Conservation (phyloP, 2,888 invertebrate genomes). For the Theretra japonica region DNA sequence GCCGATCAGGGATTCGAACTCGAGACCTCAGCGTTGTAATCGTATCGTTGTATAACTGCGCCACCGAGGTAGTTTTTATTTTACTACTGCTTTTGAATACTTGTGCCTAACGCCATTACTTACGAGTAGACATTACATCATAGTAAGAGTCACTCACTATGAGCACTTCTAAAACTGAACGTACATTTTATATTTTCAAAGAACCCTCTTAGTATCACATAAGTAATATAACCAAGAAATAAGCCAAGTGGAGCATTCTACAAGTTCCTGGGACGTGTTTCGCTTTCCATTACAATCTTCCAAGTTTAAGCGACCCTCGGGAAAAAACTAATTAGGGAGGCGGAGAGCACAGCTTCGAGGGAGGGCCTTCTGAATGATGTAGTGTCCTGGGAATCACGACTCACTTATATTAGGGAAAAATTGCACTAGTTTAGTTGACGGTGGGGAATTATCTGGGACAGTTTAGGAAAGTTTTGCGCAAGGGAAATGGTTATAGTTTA, state of each 20-base stretch:
- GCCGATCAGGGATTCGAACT: too few relatives aligned
- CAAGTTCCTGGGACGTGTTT: slow-evolving; percentile 12
- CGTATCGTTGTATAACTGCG: too few relatives aligned
- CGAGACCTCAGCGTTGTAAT: too few relatives aligned
- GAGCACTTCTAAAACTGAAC: too few relatives aligned
- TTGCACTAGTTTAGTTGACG: not conserved
- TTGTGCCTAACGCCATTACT: too few relatives aligned
- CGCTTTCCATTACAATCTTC: slow-evolving; percentile 8
- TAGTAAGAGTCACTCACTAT: too few relatives aligned
- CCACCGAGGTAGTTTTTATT: too few relatives aligned
- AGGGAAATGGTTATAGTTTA: too few relatives aligned
- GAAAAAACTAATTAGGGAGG: slow-evolving; percentile 24
- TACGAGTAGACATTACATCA: too few relatives aligned
- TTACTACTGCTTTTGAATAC: too few relatives aligned
- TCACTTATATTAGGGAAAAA: slow-evolving; percentile 17
- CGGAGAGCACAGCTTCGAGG: not conserved
- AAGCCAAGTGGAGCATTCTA: not conserved
- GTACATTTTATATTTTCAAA: not conserved
- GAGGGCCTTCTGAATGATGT: not conserved
- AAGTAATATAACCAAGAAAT: not conserved
- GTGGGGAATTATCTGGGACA: not conserved
- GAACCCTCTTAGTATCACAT: not conserved
- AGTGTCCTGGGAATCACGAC: not conserved
- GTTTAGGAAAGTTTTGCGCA: not conserved
- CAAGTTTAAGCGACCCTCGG: slow-evolving; percentile 24